phyloP scores from a whole-genome alignment of 2,113 vertebrate species.

The Chaetorhynchus papuensis region DNA sequence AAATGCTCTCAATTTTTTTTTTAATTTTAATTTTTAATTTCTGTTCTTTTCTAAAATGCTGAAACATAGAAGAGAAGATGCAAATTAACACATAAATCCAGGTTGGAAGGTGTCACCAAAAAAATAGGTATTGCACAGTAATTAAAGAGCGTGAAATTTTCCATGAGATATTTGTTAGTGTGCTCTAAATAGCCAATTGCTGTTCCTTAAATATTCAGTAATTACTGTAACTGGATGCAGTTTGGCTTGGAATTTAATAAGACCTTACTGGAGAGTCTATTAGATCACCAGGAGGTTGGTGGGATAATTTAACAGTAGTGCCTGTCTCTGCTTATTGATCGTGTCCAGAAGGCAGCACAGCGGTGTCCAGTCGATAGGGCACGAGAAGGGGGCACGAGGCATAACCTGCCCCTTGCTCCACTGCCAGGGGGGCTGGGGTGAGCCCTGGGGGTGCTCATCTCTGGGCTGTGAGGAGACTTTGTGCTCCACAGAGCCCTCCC shows the following conservation, averaged over 20 bases:
- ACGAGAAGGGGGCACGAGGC: rapidly evolving
- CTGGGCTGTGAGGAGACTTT: background rate
- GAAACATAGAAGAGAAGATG: background rate
- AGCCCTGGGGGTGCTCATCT: background rate
- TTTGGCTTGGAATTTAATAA: conserved; percentile 56
- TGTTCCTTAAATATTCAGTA: conserved; percentile 62
- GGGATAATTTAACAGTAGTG: conserved; percentile 1
- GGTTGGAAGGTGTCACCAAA: conserved; percentile 30
- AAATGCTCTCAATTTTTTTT: background rate
- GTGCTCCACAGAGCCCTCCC: background rate
- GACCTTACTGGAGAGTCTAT: conserved; percentile 31
- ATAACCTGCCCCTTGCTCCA: rapidly evolving
- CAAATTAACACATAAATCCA: conserved; percentile 59
- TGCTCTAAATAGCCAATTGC: conserved; percentile 48
- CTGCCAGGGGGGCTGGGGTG: background rate
- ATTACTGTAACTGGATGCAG: conserved; percentile 59
- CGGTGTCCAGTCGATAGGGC: background rate
- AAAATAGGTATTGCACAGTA: conserved; percentile 50
- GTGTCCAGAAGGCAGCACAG: background rate
- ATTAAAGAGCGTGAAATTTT: conserved; percentile 63
- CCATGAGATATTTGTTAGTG: conserved; percentile 37
- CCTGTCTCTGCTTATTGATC: background rate
- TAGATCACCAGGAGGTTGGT: background rate
- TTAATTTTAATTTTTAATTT: background rate
- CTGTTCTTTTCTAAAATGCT: background rate